phyloP scores from a whole-genome alignment of 2,113 vertebrate species.

The Abramis brama region DNA sequence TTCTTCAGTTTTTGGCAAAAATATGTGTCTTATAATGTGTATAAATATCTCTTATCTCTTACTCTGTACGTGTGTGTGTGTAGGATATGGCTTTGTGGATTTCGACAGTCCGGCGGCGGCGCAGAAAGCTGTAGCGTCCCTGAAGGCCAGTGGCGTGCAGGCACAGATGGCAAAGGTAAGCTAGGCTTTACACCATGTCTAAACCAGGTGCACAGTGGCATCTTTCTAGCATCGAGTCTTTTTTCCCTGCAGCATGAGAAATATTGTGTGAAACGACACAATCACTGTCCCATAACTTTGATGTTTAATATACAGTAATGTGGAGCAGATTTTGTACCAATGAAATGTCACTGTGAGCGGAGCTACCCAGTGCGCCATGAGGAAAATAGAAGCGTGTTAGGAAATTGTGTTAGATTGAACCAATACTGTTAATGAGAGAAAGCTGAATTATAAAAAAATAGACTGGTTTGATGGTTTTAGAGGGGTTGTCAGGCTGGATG shows the following conservation, averaged over 20 bases:
- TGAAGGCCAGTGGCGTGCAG: conserved; percentile 98
- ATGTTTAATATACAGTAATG: background rate
- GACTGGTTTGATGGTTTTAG: background rate
- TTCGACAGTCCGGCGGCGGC: conserved; percentile 99
- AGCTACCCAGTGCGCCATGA: background rate
- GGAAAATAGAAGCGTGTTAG: background rate
- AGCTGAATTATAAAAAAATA: background rate
- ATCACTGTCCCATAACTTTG: background rate
- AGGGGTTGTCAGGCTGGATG: background rate
- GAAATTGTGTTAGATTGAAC: background rate
- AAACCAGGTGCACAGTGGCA: background rate
- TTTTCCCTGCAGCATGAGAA: background rate
- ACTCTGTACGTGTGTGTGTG: background rate
- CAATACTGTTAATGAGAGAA: background rate
- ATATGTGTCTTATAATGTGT: background rate
- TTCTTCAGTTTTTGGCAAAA: conserved; percentile 4
- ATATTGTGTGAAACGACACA: background rate
- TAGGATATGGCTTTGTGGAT: conserved; percentile 98
- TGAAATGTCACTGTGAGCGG: background rate
- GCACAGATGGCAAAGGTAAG: conserved; percentile 99
- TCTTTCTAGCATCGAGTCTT: background rate
- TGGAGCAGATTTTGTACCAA: background rate
- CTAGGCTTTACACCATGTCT: conserved; percentile 10
- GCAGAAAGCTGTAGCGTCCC: conserved; percentile 97
- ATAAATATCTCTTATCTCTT: conserved; percentile 24